Base-by-base conservation (phyloP, 2,113 vertebrate genomes). In the Porphyrio hochstetteri region DNA sequence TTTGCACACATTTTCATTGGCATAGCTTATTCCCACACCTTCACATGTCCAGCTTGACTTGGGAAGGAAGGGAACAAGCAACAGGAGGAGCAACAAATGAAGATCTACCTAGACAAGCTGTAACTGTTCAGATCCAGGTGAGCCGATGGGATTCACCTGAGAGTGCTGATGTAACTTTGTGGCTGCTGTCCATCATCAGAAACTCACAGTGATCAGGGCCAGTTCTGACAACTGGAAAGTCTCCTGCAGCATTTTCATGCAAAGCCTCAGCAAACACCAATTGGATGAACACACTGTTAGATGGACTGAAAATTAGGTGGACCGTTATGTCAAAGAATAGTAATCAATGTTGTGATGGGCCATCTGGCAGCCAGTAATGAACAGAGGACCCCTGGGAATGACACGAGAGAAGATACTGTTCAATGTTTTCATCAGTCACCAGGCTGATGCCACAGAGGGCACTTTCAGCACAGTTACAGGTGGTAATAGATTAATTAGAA, bases 311-410 rank as follows among this genome's bases (percentile, higher is more conserved):
- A 83, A 84, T 92, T 75, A 88, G 52, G 35, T 68, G 61, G 78
- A 82, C 72, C 86, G 46, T 88, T 86, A 93, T 76, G 86, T 90
- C 88, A 82, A 93, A 74, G 88, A 90, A 86, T 55, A 81, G 24
- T 81, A 90, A 93, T 80, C 90, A 59, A 52, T 81, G 42, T 56
- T 92, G 65, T 78, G 72, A 91, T 71, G 56, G 65, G 33, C 83
- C 92, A 93, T 95, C 95, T 96, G 96, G 86, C 80, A 95, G 74
- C 25, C 80, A 82, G 77, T 53, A 86, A 71, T 60, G 83, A 95
- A 64, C 23, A 88, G 56, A 86, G 38, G 52, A 89, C 95, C 53
- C 42, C 65, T 57, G 88, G 80, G 95, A 88, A 86, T 63, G 52
- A 68, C 60, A 84, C 6, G 0, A 38, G 38, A 84, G 57, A 16